These are phyloP conservation scores for Peromyscus polionotus DNA, from an alignment of 2,113 vertebrate genomes.

Conservation along the genomic window DNA sequence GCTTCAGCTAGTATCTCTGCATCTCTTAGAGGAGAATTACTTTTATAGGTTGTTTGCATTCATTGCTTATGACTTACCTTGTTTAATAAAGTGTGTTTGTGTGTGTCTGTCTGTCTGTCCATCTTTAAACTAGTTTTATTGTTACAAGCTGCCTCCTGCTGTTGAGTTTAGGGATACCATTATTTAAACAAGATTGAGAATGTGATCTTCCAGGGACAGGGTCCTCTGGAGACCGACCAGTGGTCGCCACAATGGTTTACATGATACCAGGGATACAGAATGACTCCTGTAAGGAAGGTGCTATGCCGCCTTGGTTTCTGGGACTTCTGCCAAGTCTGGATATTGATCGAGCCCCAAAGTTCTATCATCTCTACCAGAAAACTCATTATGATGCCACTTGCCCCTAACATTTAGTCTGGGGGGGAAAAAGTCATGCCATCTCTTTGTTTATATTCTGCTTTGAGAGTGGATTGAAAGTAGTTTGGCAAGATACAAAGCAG, in stretches of 20 bases:
- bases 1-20: neutral
- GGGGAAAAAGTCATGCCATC: neutral
- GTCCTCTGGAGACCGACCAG: neutral
- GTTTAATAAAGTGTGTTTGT: neutral
- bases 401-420: neutral
- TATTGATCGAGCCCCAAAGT: neutral
- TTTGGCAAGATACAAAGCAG: slow-evolving; percentile 32
- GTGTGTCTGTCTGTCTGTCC: neutral
- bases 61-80: neutral
- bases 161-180: neutral
- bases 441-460: slow-evolving; percentile 47
- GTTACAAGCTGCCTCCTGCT: neutral
- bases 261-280: neutral
- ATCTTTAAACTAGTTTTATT: neutral
- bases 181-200: slow-evolving; percentile 8
- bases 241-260: neutral
- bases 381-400: neutral
- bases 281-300: neutral
- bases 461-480: slow-evolving; percentile 24
- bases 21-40: neutral
- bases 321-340: neutral
- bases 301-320: neutral
- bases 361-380: neutral
- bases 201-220: neutral
- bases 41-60: neutral